A percentile compares a stretch with the other conserved stretches of the same genome.
Evolutionary conservation across 2,797 vertebrate species (phyloP).

Genomic region (Vireo griseus): DNA sequence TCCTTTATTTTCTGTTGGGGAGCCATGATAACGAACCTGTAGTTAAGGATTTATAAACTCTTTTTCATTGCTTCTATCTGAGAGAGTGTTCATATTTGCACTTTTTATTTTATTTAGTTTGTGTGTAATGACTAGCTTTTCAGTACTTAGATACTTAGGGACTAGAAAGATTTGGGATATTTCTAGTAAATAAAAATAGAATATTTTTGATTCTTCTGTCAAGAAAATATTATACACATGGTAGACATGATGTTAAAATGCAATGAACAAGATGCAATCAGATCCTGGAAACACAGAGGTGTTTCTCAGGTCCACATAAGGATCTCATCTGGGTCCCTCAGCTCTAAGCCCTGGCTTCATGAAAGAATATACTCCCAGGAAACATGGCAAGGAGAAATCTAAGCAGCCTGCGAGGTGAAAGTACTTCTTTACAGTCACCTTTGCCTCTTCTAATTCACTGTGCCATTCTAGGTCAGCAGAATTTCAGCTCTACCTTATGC

Average conservation of each 20-base stretch:
- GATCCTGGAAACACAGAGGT: neutral
- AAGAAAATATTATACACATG: neutral
- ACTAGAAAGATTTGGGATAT: neutral
- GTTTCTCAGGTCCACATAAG: neutral
- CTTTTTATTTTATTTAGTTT: neutral
- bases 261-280: neutral
- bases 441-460: neutral
- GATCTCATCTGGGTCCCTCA: neutral
- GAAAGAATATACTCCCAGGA: neutral
- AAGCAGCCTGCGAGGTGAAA: neutral
- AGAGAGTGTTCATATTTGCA: neutral
- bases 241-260: neutral
- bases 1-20: neutral
- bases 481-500: neutral
- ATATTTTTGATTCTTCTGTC: neutral
- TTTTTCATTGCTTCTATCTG: neutral
- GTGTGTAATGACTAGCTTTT: neutral
- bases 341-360: neutral
- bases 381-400: neutral
- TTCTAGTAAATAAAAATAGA: neutral
- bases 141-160: neutral
- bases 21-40: fast-evolving
- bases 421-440: neutral
- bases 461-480: neutral
- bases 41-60: neutral